Evolutionary conservation across 2,113 vertebrate genomes (phyloP).

Genomic region (Mus pahari): DNA sequence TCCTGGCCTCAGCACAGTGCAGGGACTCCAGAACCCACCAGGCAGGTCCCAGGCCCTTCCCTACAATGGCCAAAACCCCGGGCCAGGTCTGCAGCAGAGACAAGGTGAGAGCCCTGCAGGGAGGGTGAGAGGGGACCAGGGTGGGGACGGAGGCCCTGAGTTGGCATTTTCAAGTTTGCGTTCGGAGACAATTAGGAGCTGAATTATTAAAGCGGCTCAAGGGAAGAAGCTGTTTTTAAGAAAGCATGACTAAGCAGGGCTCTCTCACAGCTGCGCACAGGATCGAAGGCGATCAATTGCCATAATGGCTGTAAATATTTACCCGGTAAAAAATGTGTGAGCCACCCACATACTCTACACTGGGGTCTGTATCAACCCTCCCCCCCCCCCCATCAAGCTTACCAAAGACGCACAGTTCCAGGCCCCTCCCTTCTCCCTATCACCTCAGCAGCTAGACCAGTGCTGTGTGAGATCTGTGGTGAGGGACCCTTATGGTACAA

Average conservation of each 20-base stretch:
- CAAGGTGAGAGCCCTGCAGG: neutral
- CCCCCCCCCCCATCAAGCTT: neutral
- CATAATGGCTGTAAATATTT: constrained; percentile 81
- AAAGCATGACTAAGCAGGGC: constrained; percentile 89
- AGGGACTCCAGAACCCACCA: neutral
- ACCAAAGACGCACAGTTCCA: neutral
- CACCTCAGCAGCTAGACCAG: neutral
- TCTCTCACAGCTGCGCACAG: constrained; percentile 82
- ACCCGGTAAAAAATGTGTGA: constrained; percentile 63
- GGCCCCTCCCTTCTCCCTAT: rapidly evolving
- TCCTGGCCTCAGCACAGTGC: neutral
- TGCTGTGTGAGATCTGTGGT: neutral
- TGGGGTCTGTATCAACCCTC: constrained; percentile 17
- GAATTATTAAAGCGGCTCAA: constrained; percentile 85
- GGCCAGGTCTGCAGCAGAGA: neutral
- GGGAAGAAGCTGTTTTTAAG: constrained; percentile 84
- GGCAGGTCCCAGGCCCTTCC: neutral
- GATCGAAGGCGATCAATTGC: constrained; percentile 84
- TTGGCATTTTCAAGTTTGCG: constrained; percentile 76
- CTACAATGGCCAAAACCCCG: neutral
- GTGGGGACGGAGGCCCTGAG: constrained; percentile 53
- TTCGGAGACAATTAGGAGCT: constrained; percentile 80
- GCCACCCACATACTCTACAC: constrained; percentile 66
- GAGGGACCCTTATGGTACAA: neutral
- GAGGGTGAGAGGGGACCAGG: neutral